phyloP scores from a whole-genome alignment of 2,113 vertebrate genomes.

The Zosterops hypoxanthus region DNA sequence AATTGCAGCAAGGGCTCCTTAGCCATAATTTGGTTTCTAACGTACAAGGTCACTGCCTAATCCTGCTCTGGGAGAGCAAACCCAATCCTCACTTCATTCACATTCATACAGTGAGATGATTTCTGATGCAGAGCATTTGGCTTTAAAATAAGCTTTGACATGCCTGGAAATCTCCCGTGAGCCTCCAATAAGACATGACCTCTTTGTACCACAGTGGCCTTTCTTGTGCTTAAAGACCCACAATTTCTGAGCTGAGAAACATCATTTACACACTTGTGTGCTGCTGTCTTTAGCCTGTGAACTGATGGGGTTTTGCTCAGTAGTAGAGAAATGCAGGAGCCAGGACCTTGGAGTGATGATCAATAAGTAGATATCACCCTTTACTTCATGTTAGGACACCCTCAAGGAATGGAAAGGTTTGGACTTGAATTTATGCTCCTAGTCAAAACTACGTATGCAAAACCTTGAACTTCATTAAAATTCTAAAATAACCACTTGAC shows the following conservation, averaged over 20 bases:
- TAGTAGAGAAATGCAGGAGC: background rate
- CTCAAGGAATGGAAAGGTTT: background rate
- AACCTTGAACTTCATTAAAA: background rate
- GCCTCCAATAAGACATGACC: background rate
- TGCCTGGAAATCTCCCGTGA: background rate
- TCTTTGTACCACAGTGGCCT: background rate
- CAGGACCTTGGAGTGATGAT: background rate
- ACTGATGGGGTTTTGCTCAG: background rate
- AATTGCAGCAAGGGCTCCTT: background rate
- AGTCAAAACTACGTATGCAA: background rate
- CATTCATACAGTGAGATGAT: background rate
- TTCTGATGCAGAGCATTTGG: background rate
- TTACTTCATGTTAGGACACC: background rate
- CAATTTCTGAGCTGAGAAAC: background rate
- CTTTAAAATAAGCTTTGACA: background rate
- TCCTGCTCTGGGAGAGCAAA: background rate
- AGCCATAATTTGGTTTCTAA: background rate
- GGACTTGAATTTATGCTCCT: background rate
- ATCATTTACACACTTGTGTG: background rate
- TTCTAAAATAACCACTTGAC: constrained; percentile 8
- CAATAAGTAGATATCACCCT: background rate
- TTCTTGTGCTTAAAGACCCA: background rate
- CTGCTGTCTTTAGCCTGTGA: background rate
- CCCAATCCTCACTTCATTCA: background rate
- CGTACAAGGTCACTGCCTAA: background rate